Conservation (phyloP, 2,113 vertebrate genomes). For the Dromiciops gliroides region DNA sequence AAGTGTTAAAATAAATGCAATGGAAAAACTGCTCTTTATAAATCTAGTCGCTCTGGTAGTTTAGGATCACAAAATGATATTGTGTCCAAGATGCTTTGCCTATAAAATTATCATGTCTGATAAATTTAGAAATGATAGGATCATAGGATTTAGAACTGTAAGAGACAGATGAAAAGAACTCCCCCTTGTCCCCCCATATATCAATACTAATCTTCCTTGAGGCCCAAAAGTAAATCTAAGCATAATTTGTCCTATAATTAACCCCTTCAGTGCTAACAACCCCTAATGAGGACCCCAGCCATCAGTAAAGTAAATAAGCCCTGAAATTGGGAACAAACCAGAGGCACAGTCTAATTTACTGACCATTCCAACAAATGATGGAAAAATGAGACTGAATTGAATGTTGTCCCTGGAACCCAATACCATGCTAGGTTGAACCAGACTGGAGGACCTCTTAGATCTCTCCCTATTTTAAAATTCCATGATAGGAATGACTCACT, state of each 20-base stretch:
- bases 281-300: neutral
- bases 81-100: neutral
- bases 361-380: neutral
- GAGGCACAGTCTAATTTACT: neutral
- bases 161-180: neutral
- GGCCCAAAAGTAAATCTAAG: neutral
- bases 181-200: neutral
- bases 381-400: neutral
- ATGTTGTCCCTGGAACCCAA: neutral
- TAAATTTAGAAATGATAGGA: neutral
- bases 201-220: neutral
- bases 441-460: neutral
- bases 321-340: neutral
- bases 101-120: neutral
- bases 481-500: neutral
- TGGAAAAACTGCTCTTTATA: neutral
- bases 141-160: neutral
- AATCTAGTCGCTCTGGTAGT: neutral
- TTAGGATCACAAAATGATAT: neutral
- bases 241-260: neutral
- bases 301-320: neutral
- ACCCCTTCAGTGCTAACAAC: neutral
- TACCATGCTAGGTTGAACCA: neutral
- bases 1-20: conserved; percentile 1
- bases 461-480: neutral